Evolutionary conservation across 2,888 invertebrate species (phyloP).

Genomic region (Phengaris alcon): DNA sequence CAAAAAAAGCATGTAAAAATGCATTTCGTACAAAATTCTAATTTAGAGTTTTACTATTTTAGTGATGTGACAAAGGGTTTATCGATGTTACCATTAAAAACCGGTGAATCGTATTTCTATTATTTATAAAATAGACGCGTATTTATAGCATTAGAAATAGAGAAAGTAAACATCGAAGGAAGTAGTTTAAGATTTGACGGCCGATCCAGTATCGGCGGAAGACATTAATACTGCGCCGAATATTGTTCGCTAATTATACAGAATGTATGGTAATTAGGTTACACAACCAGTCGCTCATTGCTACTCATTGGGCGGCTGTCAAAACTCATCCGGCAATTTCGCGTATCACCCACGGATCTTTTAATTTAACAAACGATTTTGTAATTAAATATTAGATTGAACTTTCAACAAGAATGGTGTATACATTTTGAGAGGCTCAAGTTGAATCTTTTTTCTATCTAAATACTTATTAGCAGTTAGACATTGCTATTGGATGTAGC

Average conservation of each 20-base stretch:
- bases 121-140: neutral
- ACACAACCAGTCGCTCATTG: constrained; percentile 39
- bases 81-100: neutral
- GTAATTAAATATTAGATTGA: constrained; percentile 30
- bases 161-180: constrained; percentile 15
- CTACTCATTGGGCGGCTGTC: constrained; percentile 37
- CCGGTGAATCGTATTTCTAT: neutral
- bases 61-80: neutral
- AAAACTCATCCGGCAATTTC: constrained; percentile 39
- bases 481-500: neutral
- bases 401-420: neutral
- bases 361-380: neutral
- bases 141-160: constrained; percentile 8
- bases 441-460: neutral
- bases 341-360: constrained; percentile 11
- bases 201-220: constrained; percentile 17
- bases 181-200: constrained; percentile 11
- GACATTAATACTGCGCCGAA: constrained; percentile 10
- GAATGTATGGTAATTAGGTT: constrained; percentile 31
- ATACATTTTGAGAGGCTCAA: neutral
- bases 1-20: neutral
- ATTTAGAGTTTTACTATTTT: neutral
- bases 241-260: constrained; percentile 18
- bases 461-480: neutral
- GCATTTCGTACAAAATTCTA: neutral